A percentile compares a stretch with the other conserved stretches of the same genome.
Evolutionary conservation across 1,140 invertebrate species (phyloP).

Genomic region (Stegodyphus mimosarum): DNA sequence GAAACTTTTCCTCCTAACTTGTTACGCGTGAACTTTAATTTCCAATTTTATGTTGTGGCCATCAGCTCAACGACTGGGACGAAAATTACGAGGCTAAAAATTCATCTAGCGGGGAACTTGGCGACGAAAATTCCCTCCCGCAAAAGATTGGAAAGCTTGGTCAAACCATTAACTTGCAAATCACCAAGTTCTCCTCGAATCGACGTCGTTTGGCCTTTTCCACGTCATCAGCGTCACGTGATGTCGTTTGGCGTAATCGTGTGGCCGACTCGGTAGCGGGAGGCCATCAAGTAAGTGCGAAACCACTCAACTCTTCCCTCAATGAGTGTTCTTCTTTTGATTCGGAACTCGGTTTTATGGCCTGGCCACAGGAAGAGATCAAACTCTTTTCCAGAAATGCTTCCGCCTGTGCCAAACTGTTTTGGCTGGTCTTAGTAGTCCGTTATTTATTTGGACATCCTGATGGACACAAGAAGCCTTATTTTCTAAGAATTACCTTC

Average conservation of each 20-base stretch:
- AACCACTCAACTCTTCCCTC: slow-evolving; percentile 34
- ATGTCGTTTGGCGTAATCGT: slow-evolving; percentile 54
- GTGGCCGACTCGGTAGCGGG: slow-evolving; percentile 27
- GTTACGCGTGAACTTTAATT: slow-evolving; percentile 21
- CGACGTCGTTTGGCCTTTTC: slow-evolving; percentile 53
- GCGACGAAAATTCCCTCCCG: not conserved
- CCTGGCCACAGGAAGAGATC: not conserved
- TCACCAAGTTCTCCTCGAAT: slow-evolving; percentile 21
- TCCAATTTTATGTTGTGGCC: slow-evolving; percentile 47
- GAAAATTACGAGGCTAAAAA: slow-evolving; percentile 32
- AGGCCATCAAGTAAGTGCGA: slow-evolving; percentile 14
- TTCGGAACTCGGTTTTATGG: slow-evolving; percentile 31
- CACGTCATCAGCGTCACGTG: slow-evolving; percentile 53
- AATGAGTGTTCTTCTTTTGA: slow-evolving; percentile 39
- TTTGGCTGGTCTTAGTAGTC: too few species aligned
- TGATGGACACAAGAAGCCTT: too few species aligned
- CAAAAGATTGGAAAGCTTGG: slow-evolving; percentile 12
- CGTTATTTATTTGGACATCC: too few species aligned
- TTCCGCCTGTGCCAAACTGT: not conserved
- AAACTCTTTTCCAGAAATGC: not conserved
- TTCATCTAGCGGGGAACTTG: not conserved
- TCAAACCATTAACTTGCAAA: slow-evolving; percentile 56
- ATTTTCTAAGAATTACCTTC: too few species aligned
- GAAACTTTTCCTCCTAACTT: too few species aligned
- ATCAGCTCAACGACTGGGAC: slow-evolving; percentile 16